Base-by-base conservation (phyloP, 1,140 invertebrate genomes). In the Drosophila busckii region DNA sequence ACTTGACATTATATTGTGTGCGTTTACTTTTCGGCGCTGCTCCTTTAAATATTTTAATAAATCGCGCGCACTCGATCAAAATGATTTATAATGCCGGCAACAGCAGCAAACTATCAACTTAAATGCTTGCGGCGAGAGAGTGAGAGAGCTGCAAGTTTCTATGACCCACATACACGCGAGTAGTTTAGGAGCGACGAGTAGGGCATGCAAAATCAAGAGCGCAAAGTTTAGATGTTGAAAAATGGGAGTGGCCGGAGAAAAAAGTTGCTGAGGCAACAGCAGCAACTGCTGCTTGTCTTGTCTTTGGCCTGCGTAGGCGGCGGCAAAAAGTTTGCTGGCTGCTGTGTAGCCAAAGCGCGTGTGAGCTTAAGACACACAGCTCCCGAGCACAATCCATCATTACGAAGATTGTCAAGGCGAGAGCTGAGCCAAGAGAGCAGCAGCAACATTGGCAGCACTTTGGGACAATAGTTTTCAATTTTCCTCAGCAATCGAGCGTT, bases 381-480 rank as follows among this genome's bases (percentile, higher is more conserved):
- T n/a, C n/a, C n/a, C 54, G 48, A 61, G 60, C 52, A 56, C 73
- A 82, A 80, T 80, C 69, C 69, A 82, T 80, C 73, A 80, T 80
- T 80, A 69, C 61, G 38, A 59, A 16, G 48, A 35, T 17, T 26
- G 40, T 25, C 29, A 25, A 29, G 16, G 40, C 44, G 31, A 29
- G 23, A n/a, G n/a, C 28, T 26, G 16, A 26, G 13, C 28, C n/a
- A n/a, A 63, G 9, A 10, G 4, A 44, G 31, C 19, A 40, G 17
- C 48, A 42, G 28, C 37, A 53, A 41, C 38, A 13, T n/a, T 9
- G 7, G 37, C 46, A 46, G 31, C 55, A 49, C 54, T 42, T 59
- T 28, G 64, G 65, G 53, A 82, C 76, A 83, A 82, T 82, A 62
- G 75, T 82, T 82, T 82, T 82, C 75, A 82, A 82, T 82, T 82